These are phyloP conservation scores for Thymelicus lineola DNA, from an alignment of 2,888 invertebrate species.

Conservation along the genomic window DNA sequence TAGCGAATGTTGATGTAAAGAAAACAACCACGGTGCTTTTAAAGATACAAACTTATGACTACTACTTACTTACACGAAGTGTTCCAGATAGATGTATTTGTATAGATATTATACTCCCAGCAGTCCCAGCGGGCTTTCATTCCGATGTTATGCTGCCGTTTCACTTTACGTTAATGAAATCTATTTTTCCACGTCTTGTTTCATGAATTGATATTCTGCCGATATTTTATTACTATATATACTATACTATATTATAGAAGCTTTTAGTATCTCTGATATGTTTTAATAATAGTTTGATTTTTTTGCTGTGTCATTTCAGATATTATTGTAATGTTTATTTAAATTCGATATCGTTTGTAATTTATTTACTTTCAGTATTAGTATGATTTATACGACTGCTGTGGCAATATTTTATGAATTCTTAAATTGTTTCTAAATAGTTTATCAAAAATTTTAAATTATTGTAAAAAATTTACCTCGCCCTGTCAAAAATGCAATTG, in stretches of 20 bases:
- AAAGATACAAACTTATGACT: conserved; percentile 37
- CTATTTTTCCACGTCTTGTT: not conserved
- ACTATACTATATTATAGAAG: too few relatives aligned
- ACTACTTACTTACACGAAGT: conserved; percentile 37
- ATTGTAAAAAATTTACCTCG: conserved; percentile 42
- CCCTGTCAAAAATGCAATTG: conserved; percentile 38
- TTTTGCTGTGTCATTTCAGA: not conserved
- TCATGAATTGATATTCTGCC: not conserved
- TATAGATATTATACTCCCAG: conserved; percentile 15
- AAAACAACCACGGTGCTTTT: conserved; percentile 47
- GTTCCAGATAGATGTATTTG: conserved; percentile 38
- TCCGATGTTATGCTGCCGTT: conserved; percentile 56
- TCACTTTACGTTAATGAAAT: conserved; percentile 22
- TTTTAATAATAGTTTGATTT: not conserved
- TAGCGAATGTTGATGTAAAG: not conserved
- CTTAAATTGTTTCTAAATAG: conserved; percentile 23
- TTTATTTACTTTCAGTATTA: conserved; percentile 56
- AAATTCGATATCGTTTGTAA: not conserved
- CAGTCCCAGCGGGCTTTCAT: conserved; percentile 42
- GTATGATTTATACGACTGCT: conserved; percentile 39
- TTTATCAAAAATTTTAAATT: conserved; percentile 10
- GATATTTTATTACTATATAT: not conserved
- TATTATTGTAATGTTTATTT: not conserved
- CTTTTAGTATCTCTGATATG: not conserved
- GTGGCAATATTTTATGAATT: conserved; percentile 17